Conservation (phyloP, 2,113 vertebrate species). For the Gadus chalcogrammus region DNA sequence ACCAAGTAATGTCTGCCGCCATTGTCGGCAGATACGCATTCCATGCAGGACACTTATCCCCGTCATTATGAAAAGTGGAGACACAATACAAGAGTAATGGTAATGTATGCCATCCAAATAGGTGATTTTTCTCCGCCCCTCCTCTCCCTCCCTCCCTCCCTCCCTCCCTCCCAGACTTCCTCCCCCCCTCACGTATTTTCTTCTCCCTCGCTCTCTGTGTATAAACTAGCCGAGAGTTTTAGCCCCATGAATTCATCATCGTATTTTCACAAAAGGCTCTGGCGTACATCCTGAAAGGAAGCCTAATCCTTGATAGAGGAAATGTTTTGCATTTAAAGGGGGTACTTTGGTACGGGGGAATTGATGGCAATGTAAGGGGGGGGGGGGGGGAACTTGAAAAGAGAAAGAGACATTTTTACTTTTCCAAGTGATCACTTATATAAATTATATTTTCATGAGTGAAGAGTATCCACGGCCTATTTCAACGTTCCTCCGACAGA, state of each 20-base stretch:
- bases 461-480: constrained; percentile 64
- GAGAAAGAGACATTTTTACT: constrained; percentile 62
- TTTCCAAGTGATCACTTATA: constrained; percentile 68
- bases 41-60: constrained; percentile 78
- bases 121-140: constrained; percentile 70
- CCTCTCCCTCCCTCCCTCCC: constrained; percentile 33
- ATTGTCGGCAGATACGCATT: constrained; percentile 75
- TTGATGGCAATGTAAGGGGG: constrained; percentile 53
- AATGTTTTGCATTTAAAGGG: constrained; percentile 81
- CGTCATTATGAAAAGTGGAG: constrained; percentile 81
- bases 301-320: constrained; percentile 74
- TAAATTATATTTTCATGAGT: constrained; percentile 70
- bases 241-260: constrained; percentile 75
- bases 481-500: constrained; percentile 60
- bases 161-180: too few relatives aligned
- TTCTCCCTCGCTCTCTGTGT: too few relatives aligned
- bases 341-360: constrained; percentile 55
- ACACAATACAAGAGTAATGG: constrained; percentile 79
- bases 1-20: constrained; percentile 80
- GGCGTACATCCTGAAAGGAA: constrained; percentile 68
- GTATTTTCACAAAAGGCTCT: constrained; percentile 72
- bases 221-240: constrained; percentile 69
- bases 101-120: constrained; percentile 78
- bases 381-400: constrained; percentile 8
- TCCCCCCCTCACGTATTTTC: background rate